Percentiles rank a stretch among this genome's conserved stretches.
These are phyloP conservation scores for Asbolus verrucosus DNA, from an alignment of 1,140 invertebrate species.

Conservation along the genomic window DNA sequence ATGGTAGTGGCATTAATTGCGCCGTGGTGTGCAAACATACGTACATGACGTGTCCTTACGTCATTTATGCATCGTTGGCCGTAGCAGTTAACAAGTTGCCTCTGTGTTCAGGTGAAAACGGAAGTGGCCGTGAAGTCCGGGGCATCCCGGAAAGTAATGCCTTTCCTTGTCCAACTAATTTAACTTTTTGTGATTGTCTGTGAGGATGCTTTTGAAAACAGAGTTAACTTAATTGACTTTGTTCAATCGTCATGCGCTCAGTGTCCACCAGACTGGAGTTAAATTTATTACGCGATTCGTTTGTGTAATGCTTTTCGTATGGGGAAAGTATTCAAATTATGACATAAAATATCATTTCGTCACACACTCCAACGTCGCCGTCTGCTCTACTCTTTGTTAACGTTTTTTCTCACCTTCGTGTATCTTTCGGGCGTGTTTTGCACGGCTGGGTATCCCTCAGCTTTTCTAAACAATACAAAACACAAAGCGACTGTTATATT, in stretches of 20 bases:
- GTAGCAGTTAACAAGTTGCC: slow-evolving; percentile 6
- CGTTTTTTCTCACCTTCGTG: too few species aligned
- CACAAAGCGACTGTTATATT: too few species aligned
- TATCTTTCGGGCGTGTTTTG: too few species aligned
- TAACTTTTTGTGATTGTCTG: slow-evolving; percentile 12
- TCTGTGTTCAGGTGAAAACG: neutral
- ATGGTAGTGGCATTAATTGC: slow-evolving; percentile 2
- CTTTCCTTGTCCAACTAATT: slow-evolving; percentile 1
- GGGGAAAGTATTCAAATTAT: too few species aligned
- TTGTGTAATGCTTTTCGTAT: neutral
- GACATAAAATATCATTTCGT: too few species aligned
- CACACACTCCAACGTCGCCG: too few species aligned
- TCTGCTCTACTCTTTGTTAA: too few species aligned
- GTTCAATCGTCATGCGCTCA: neutral
- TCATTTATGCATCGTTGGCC: slow-evolving; percentile 5
- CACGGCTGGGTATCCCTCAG: too few species aligned
- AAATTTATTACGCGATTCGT: neutral
- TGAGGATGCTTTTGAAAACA: neutral
- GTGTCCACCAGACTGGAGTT: neutral
- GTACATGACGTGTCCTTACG: neutral
- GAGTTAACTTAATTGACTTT: slow-evolving; percentile 5
- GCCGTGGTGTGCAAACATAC: neutral
- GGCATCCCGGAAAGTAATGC: neutral
- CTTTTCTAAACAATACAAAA: too few species aligned
- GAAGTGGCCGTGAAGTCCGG: neutral